Evolutionary conservation across 2,888 invertebrate species (phyloP), one percentile per base, ranked within the genome.

Genomic region (Drosophila prostipennis): DNA sequence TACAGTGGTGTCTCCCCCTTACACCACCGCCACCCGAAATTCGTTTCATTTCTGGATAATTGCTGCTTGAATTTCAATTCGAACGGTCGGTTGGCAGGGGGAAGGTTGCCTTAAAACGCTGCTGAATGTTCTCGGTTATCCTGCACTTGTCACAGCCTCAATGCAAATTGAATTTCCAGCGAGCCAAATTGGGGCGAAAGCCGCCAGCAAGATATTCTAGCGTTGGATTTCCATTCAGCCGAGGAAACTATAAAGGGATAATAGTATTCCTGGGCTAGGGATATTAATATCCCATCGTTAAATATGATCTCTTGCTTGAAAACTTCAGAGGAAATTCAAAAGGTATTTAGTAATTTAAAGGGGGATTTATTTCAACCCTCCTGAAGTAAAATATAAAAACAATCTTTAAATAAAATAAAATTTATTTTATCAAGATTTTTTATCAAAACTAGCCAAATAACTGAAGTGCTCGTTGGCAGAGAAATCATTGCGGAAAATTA

Each of bases 41-140:
- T 74, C 45, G 39, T 68, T 72, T 69, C 65, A 65, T 74, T 75
- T 80, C 74, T 56, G 77, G 87, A 81, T 85, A 85, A 85, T 85
- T 89, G 87, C 84, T 87, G 79, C 84, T 84, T 85, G 87, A 84
- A 88, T 84, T 88, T 84, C 83, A 84, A 84, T 84, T 83, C 87
- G 76, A 76, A 80, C 74, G 72, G 11, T 10, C 14, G 32, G 16
- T 6, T 46, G 46, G 10, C 14, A 16, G 10, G 11, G 46, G 32
- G 26, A 26, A 6, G 14, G 19, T 14, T 34, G 43, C 39, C 65
- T 65, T 65, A 67, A 65, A 65, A 67, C 68, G 14, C 39, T 39
- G 49, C 49, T n/a, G 48, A 61, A 49, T 34, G 49, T 19, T 60
- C 43, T 39, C 49, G 51, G 64, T 43, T 61, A 54, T 49, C 68